Conservation (phyloP, 2,113 vertebrate species). For the Hydrochoerus hydrochaeris region DNA sequence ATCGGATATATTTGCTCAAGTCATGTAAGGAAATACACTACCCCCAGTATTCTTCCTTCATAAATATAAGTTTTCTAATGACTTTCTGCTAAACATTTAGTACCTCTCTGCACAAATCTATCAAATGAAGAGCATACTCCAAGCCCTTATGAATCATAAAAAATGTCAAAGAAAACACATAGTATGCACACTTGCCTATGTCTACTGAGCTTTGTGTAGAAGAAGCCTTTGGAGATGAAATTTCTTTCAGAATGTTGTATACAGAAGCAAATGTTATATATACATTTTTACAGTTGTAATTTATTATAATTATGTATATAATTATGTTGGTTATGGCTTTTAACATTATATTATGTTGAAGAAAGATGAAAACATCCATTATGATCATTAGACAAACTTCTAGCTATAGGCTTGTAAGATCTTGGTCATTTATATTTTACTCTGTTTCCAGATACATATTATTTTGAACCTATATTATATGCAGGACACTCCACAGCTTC, state of each 20-base stretch:
- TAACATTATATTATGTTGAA: background rate
- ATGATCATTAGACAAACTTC: background rate
- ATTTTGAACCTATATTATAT: background rate
- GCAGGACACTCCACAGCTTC: rapidly evolving
- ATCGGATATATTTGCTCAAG: background rate
- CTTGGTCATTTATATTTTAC: background rate
- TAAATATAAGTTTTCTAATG: background rate
- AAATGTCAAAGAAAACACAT: background rate
- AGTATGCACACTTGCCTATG: background rate
- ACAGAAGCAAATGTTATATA: background rate
- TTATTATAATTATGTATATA: background rate
- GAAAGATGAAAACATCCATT: background rate
- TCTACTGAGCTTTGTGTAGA: background rate
- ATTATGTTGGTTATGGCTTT: background rate
- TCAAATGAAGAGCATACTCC: background rate
- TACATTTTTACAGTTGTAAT: background rate
- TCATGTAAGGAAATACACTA: background rate
- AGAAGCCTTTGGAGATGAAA: background rate
- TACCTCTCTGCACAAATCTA: background rate
- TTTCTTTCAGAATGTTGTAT: background rate
- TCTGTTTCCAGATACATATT: background rate
- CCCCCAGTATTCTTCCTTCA: background rate
- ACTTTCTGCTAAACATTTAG: background rate
- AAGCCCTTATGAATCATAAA: background rate
- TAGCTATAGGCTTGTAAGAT: background rate